These are phyloP conservation scores for Uria aalge DNA, from an alignment of 2,113 vertebrate species.

Conservation along the genomic window DNA sequence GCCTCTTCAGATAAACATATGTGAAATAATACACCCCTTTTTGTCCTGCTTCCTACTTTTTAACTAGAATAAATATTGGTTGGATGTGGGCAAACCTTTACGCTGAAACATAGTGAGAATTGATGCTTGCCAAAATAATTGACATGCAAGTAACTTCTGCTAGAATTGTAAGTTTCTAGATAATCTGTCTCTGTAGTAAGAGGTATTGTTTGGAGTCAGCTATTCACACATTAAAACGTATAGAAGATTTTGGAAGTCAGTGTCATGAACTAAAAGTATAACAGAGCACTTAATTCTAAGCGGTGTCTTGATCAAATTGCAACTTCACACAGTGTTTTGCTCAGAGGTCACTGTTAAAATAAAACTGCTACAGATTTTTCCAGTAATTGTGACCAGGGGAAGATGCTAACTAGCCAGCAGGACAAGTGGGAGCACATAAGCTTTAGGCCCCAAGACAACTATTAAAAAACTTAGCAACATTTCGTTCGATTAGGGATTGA, in stretches of 20 bases:
- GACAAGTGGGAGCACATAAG: not conserved
- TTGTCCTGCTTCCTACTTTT: not conserved
- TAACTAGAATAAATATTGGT: not conserved
- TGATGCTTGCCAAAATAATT: not conserved
- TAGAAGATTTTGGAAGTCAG: not conserved
- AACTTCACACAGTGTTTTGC: not conserved
- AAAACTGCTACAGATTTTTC: not conserved
- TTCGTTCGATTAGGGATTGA: not conserved
- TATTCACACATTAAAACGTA: not conserved
- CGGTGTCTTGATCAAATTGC: not conserved
- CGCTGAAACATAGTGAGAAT: not conserved
- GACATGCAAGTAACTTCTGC: not conserved
- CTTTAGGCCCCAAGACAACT: not conserved
- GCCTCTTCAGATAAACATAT: not conserved
- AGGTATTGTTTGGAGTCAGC: not conserved
- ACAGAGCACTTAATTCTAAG: not conserved
- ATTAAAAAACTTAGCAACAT: not conserved
- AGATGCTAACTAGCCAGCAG: not conserved
- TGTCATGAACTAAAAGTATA: not conserved
- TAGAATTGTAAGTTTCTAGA: not conserved
- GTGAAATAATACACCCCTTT: not conserved
- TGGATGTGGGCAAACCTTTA: not conserved
- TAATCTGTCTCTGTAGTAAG: not conserved
- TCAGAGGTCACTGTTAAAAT: not conserved
- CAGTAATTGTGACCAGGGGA: not conserved